Conservation (phyloP, 2,797 vertebrate species). For the Eremophila alpestris region DNA sequence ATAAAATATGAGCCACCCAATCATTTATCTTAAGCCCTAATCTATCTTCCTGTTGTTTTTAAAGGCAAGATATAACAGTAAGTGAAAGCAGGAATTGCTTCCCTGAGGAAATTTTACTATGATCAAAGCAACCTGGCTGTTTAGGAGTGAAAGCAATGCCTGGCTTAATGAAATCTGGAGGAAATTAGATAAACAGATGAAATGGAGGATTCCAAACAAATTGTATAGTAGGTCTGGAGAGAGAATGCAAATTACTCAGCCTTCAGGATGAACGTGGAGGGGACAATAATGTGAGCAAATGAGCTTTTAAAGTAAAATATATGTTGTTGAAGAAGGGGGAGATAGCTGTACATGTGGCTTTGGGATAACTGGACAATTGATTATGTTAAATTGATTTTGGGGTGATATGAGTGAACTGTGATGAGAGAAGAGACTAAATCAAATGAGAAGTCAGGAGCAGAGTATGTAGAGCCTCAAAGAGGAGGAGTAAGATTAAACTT, state of each 20-base stretch:
- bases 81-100: not conserved
- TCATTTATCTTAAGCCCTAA: not conserved
- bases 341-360: not conserved
- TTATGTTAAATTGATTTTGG: not conserved
- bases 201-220: not conserved
- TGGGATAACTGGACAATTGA: not conserved
- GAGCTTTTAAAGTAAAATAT: not conserved
- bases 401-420: not conserved
- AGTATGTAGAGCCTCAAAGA: not conserved
- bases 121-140: not conserved
- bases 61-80: not conserved
- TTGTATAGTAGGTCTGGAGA: not conserved
- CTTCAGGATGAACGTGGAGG: not conserved
- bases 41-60: conserved; percentile 1
- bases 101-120: not conserved
- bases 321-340: not conserved
- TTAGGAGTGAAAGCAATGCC: not conserved
- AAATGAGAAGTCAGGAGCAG: not conserved
- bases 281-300: not conserved
- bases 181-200: not conserved
- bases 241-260: not conserved
- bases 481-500: not conserved
- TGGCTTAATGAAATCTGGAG: not conserved
- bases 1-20: not conserved
- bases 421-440: not conserved